These are phyloP conservation scores for Drosophila baimaii DNA, from an alignment of 1,140 invertebrate species.

Conservation along the genomic window DNA sequence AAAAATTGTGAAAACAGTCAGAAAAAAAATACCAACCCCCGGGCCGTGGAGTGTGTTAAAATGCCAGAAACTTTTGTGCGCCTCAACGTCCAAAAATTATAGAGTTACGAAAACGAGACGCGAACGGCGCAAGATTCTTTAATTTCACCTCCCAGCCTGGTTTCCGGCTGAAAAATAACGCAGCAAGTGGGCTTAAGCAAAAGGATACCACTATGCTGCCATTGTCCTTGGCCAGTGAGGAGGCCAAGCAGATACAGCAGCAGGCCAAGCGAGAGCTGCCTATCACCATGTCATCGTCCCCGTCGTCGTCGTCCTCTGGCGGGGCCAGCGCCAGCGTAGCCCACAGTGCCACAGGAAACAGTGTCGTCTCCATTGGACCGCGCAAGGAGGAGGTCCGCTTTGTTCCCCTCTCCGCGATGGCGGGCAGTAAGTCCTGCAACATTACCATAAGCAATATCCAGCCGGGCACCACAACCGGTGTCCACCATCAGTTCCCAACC, in stretches of 20 bases:
- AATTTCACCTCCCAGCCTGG: not conserved
- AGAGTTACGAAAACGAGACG: slow-evolving; percentile 56
- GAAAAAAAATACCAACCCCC: slow-evolving; percentile 66
- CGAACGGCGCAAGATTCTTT: slow-evolving; percentile 5
- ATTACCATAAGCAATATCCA: slow-evolving; percentile 50
- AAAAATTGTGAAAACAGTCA: slow-evolving; percentile 13
- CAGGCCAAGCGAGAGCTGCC: slow-evolving; percentile 38
- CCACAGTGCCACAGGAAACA: slow-evolving; percentile 11
- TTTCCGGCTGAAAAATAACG: slow-evolving; percentile 6
- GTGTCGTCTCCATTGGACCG: slow-evolving; percentile 7
- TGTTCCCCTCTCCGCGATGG: slow-evolving; percentile 58
- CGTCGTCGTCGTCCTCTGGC: slow-evolving; percentile 15
- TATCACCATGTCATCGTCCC: slow-evolving; percentile 13
- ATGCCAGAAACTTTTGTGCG: slow-evolving; percentile 74
- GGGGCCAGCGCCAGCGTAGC: not conserved
- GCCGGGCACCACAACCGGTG: slow-evolving; percentile 1
- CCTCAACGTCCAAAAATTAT: slow-evolving; percentile 73
- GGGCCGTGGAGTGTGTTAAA: slow-evolving; percentile 44
- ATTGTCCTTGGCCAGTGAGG: slow-evolving; percentile 41
- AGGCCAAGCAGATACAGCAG: slow-evolving; percentile 35
- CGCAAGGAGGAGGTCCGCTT: slow-evolving; percentile 57
- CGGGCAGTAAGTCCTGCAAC: slow-evolving; percentile 55
- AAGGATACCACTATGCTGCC: slow-evolving; percentile 43
- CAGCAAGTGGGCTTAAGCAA: slow-evolving; percentile 1
- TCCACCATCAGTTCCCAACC: slow-evolving; percentile 28